Conservation (phyloP, 2,113 vertebrate genomes). For the Eleginops maclovinus region DNA sequence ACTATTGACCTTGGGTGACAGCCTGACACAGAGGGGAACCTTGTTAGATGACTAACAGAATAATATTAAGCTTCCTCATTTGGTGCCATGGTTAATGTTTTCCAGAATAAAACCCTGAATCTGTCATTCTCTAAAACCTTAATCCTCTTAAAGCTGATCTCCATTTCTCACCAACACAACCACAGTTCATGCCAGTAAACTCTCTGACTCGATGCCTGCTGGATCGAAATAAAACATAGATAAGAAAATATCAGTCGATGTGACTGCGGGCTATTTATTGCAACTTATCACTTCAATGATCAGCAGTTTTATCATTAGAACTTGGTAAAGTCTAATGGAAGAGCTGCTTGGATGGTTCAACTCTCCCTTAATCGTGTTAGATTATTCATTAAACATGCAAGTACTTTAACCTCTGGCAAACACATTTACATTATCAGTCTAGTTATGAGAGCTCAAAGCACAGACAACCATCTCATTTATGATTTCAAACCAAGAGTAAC, state of each 20-base stretch:
- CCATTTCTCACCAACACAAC: conserved; percentile 15
- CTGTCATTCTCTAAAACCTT: conserved; percentile 63
- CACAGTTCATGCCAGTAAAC: background rate
- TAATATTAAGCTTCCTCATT: conserved; percentile 25
- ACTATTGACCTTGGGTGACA: background rate
- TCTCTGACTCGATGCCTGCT: too few species aligned
- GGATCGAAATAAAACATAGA: background rate
- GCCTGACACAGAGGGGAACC: conserved; percentile 15
- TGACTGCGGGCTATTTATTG: conserved; percentile 12
- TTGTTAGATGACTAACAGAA: conserved; percentile 26
- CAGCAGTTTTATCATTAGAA: too few species aligned
- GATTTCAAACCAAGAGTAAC: background rate
- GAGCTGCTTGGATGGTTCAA: background rate
- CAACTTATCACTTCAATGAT: background rate
- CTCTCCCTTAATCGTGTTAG: background rate
- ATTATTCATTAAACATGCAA: background rate
- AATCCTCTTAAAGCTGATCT: conserved; percentile 76
- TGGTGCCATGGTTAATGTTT: conserved; percentile 31
- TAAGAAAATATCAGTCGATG: conserved; percentile 1
- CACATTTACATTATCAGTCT: background rate
- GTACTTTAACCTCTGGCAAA: background rate
- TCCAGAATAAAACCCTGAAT: conserved; percentile 55
- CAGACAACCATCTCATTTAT: background rate
- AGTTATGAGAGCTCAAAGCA: background rate
- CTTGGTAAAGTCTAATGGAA: background rate